A percentile compares a stretch with the other conserved stretches of the same genome.
These are phyloP conservation scores for Phycodurus eques DNA, from an alignment of 2,113 vertebrate species.

Conservation along the genomic window DNA sequence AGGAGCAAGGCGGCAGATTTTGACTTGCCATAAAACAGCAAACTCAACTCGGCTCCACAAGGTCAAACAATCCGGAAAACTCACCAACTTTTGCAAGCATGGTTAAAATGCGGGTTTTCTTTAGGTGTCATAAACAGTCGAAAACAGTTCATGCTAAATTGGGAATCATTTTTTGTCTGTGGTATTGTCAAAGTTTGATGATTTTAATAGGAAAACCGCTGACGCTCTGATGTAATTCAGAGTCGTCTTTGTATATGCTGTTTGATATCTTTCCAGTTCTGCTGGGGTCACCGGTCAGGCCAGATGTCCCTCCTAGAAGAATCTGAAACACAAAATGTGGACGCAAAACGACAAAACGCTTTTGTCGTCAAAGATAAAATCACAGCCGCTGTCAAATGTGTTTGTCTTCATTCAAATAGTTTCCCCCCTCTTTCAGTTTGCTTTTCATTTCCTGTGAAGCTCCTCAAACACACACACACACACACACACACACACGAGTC, in stretches of 20 bases:
- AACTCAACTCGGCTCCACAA: too few species aligned
- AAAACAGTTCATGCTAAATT: background rate
- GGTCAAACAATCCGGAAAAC: too few species aligned
- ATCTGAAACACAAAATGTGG: background rate
- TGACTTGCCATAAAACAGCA: too few species aligned
- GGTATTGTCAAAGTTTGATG: background rate
- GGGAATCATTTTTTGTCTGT: background rate
- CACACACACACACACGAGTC: background rate
- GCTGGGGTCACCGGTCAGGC: slow-evolving; percentile 14
- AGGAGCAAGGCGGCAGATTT: too few species aligned
- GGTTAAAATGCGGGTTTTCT: too few species aligned
- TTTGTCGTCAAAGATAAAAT: slow-evolving; percentile 6
- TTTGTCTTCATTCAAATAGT: slow-evolving; percentile 9
- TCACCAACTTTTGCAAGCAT: too few species aligned
- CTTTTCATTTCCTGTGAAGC: slow-evolving; percentile 8
- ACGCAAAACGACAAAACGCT: background rate
- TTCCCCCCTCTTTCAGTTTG: background rate
- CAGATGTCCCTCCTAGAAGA: background rate
- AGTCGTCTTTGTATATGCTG: slow-evolving; percentile 37
- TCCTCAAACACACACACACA: background rate
- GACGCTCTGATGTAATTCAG: background rate
- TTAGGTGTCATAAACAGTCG: too few species aligned
- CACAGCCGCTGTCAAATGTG: background rate
- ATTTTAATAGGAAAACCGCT: background rate
- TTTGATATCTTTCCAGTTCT: slow-evolving; percentile 19